These are phyloP conservation scores for Syritta pipiens DNA, from an alignment of 2,888 invertebrate species.

Conservation along the genomic window DNA sequence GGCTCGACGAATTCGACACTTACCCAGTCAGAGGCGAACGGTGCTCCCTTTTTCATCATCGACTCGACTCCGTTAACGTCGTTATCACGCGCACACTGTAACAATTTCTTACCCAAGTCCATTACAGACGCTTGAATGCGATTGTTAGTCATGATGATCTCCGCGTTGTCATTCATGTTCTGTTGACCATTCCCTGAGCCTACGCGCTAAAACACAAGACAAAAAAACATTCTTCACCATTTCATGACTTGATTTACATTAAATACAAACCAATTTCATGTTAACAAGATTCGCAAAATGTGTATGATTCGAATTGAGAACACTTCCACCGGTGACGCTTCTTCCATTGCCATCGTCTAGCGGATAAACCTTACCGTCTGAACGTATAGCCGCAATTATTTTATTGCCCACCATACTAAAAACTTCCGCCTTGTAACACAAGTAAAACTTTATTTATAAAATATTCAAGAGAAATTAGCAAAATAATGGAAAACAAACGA, in stretches of 20 bases:
- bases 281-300: conserved; percentile 34
- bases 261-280: conserved; percentile 29
- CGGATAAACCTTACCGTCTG: conserved; percentile 76
- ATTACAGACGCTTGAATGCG: conserved; percentile 77
- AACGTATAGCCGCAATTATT: conserved; percentile 76
- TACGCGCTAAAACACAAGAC: conserved; percentile 20
- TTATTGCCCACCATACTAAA: conserved; percentile 72
- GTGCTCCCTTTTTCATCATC: conserved; percentile 91
- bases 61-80: conserved; percentile 87
- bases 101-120: conserved; percentile 91
- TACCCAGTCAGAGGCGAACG: conserved; percentile 96
- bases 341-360: conserved; percentile 67
- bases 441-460: not conserved
- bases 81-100: conserved; percentile 89
- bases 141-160: conserved; percentile 43
- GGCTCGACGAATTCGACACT: conserved; percentile 65
- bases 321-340: conserved; percentile 21
- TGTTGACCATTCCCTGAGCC: conserved; percentile 8
- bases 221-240: not conserved
- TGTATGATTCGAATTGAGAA: conserved; percentile 30
- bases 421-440: not conserved
- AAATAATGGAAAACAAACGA: conserved; percentile 64
- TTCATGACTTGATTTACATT: not conserved
- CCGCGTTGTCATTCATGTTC: conserved; percentile 26
- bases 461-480: conserved; percentile 49